Evolutionary conservation across 2,113 vertebrate genomes (phyloP).

Genomic region (Coracopsis vasa): DNA sequence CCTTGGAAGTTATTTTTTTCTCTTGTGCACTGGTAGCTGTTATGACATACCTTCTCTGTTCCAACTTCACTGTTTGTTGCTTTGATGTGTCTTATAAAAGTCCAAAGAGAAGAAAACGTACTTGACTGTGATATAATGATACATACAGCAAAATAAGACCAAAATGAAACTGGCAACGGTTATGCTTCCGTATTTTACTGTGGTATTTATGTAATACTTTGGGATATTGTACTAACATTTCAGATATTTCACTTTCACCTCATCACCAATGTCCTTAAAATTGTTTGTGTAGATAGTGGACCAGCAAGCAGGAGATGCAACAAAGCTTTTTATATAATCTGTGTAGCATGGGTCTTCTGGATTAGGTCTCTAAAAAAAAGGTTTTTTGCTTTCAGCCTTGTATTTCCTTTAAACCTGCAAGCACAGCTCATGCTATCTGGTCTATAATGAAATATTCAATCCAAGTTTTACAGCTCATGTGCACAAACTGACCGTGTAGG

Average conservation of each 20-base stretch:
- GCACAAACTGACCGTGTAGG: fast-evolving
- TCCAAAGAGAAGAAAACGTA: background rate
- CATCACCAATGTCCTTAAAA: background rate
- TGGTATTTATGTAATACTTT: background rate
- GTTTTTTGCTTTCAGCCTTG: background rate
- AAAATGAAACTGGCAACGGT: background rate
- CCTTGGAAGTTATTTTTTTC: background rate
- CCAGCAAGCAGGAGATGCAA: constrained; percentile 3
- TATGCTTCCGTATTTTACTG: background rate
- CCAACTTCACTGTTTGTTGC: background rate
- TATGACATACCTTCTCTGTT: background rate
- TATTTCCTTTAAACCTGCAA: background rate
- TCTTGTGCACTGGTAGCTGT: background rate
- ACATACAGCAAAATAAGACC: background rate
- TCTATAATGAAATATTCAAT: background rate
- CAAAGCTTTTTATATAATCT: background rate
- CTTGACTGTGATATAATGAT: constrained; percentile 1
- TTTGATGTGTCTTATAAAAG: background rate
- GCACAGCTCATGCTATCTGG: background rate
- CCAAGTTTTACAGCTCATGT: background rate
- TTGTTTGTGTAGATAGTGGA: background rate
- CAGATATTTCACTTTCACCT: constrained; percentile 39
- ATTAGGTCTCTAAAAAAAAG: background rate
- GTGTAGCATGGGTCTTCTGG: background rate
- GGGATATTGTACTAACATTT: background rate